These are phyloP conservation scores for Thera britannica DNA, from an alignment of 2,888 invertebrate species.

Conservation along the genomic window DNA sequence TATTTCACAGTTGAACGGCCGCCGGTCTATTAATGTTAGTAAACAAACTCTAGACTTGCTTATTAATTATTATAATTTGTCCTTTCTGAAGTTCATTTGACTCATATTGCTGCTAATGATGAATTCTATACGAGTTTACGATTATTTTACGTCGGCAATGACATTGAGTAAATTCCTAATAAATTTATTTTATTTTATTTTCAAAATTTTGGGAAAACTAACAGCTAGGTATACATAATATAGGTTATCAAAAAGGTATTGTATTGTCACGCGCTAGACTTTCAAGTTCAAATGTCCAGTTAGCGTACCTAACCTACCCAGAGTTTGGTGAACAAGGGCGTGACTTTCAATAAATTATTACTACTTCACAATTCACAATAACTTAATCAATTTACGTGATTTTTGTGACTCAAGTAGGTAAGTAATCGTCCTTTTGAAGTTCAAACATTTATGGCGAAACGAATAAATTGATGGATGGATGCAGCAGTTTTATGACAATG, in stretches of 20 bases:
- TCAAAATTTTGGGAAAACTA: too few species aligned
- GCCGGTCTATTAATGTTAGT: neutral
- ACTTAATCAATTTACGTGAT: neutral
- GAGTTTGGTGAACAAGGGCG: constrained; percentile 2
- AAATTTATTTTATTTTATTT: too few species aligned
- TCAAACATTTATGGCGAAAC: constrained; percentile 18
- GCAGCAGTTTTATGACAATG: constrained; percentile 18
- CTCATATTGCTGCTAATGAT: constrained; percentile 5
- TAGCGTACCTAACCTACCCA: neutral
- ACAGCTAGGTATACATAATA: too few species aligned
- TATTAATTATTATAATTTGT: neutral
- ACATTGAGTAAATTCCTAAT: constrained; percentile 20
- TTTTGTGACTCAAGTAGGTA: neutral
- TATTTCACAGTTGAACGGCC: neutral
- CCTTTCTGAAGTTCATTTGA: neutral
- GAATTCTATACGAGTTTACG: constrained; percentile 18
- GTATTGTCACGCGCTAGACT: constrained; percentile 10
- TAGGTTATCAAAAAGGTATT: constrained; percentile 9
- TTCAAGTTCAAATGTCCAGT: constrained; percentile 16
- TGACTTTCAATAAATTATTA: neutral
- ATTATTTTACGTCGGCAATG: constrained; percentile 23
- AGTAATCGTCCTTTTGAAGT: constrained; percentile 1
- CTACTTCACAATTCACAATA: neutral
- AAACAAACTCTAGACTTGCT: neutral
- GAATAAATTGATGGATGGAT: constrained; percentile 22